Base-by-base conservation (phyloP, 1,140 invertebrate genomes). In the Papilio machaon region DNA sequence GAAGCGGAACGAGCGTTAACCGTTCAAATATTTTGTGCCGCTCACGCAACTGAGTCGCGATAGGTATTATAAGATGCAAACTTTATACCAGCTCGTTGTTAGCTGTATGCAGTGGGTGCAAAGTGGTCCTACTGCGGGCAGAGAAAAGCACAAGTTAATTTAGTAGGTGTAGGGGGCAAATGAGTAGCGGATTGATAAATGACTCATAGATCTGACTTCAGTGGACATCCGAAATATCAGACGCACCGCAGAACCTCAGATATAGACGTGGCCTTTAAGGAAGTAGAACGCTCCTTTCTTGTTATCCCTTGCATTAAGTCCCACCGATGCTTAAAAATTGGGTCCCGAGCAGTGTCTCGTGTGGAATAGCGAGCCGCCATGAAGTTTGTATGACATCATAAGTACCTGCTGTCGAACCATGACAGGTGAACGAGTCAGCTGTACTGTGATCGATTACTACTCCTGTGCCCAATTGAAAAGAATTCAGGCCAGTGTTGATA, bases 401-500 rank as follows among this genome's bases (percentile, higher is more conserved):
- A 35, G 11, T 67, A 70, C 64, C 64, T 70, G 64, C 38, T 15
- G 73, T 74, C 19, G 73, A 74, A 43, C 38, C n/a, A n/a, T 74
- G 38, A 47, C 43, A 43, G 17, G 17, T 47, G 17, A 47, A 74
- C 17, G 38, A 23, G 46, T 74, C 73, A 74, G 73, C 73, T 74
- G 73, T 74, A 47, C 11, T 47, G n/a, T 23, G 73, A 74, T 74
- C 73, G 15, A 47, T 74, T 19, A n/a, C 43, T 74, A 19, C 73
- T 47, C 73, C 73, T 74, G 73, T 74, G 73, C 73, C 38, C 8
- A 74, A 74, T 46, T 74, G 43, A 47, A 74, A 74, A 74, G 73
- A 74, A 46, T 74, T 47, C 43, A 74, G 47, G 73, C 38, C 38
- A 46, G n/a, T 74, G 46, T 74, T 73, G 35, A 73, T 43, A 47